phyloP scores from a whole-genome alignment of 2,797 vertebrate species.

The Characodon lateralis region DNA sequence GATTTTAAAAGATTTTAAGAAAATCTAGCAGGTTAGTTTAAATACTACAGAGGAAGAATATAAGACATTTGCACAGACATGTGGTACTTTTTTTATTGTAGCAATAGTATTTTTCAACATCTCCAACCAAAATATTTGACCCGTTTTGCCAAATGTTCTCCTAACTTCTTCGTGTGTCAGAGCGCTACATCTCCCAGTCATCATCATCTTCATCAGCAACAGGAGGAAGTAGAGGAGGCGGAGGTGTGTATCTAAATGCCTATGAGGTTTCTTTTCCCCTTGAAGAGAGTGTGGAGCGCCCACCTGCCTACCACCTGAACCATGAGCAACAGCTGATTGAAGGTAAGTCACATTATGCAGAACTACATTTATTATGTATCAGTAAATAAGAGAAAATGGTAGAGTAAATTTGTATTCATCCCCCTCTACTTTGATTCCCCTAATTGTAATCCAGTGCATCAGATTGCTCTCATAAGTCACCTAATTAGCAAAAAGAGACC shows the following conservation, averaged over 20 bases:
- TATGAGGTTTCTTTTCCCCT: slow-evolving; percentile 85
- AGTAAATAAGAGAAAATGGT: not conserved
- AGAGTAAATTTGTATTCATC: too few species aligned
- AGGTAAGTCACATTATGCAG: slow-evolving; percentile 65
- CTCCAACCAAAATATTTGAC: not conserved
- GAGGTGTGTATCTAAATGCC: slow-evolving; percentile 77
- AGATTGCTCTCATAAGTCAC: too few species aligned
- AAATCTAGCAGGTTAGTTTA: not conserved
- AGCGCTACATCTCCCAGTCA: slow-evolving; percentile 49
- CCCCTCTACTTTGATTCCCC: not conserved
- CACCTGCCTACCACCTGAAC: slow-evolving; percentile 74
- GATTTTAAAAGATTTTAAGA: not conserved
- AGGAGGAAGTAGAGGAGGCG: slow-evolving; percentile 35
- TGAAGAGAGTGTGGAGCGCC: slow-evolving; percentile 76
- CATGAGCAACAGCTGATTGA: slow-evolving; percentile 76
- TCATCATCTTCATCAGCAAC: slow-evolving; percentile 14
- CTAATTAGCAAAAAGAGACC: too few species aligned
- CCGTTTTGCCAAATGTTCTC: not conserved
- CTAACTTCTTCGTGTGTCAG: slow-evolving; percentile 27
- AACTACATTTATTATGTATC: not conserved
- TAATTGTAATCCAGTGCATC: not conserved
- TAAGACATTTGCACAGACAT: not conserved
- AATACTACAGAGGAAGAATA: not conserved
- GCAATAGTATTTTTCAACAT: not conserved
- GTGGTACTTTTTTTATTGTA: not conserved